phyloP scores from a whole-genome alignment of 2,113 vertebrate genomes.

The Lampris incognitus region DNA sequence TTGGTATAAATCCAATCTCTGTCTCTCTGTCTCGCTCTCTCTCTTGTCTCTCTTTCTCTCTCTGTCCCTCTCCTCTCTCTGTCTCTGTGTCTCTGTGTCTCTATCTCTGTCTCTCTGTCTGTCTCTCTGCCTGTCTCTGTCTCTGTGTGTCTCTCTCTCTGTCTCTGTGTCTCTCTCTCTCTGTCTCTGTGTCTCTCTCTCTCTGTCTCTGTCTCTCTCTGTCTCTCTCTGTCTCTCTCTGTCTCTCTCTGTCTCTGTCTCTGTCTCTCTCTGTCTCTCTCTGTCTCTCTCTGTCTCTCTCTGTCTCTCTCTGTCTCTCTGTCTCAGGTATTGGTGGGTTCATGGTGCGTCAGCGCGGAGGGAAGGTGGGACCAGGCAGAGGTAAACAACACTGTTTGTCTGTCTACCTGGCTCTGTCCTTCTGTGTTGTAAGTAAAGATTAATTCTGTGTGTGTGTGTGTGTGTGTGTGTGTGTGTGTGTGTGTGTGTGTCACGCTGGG shows the following conservation, averaged over 20 bases:
- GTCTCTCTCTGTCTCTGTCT: background rate
- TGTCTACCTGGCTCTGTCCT: background rate
- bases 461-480: background rate
- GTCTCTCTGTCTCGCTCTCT: background rate
- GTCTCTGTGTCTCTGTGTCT: background rate
- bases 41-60: background rate
- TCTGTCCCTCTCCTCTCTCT: background rate
- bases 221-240: background rate
- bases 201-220: background rate
- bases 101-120: background rate
- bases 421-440: background rate
- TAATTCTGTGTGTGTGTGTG: background rate
- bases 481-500: constrained; percentile 46
- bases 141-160: background rate
- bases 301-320: background rate
- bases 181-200: background rate
- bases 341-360: too few relatives aligned
- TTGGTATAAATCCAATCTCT: background rate
- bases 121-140: background rate
- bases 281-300: background rate
- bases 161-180: background rate
- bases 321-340: background rate
- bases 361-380: too few relatives aligned
- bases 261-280: background rate
- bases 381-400: background rate